Evolutionary conservation across 2,797 vertebrate species (phyloP).

Genomic region (Acrossocheilus wenchowensis): DNA sequence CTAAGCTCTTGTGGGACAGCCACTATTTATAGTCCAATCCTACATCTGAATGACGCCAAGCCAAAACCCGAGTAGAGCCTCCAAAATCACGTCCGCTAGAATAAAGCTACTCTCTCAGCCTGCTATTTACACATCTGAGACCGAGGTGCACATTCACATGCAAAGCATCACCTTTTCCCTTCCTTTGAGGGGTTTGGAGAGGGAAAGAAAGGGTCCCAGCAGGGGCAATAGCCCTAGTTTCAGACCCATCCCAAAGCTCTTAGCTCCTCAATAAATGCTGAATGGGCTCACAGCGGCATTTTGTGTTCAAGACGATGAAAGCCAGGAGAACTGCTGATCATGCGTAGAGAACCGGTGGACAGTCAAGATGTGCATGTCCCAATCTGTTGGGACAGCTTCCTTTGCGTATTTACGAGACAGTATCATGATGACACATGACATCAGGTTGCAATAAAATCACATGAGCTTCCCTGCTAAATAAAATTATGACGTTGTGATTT

Average conservation of each 20-base stretch:
- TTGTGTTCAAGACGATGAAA: slow-evolving; percentile 28
- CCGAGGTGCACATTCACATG: slow-evolving; percentile 43
- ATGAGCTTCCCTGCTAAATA: slow-evolving; percentile 7
- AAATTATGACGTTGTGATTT: slow-evolving; percentile 39
- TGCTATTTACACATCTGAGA: slow-evolving; percentile 39
- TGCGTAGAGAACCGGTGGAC: neutral
- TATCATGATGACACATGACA: slow-evolving; percentile 36
- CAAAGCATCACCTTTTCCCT: slow-evolving; percentile 42
- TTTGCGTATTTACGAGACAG: slow-evolving; percentile 17
- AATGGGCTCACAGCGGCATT: slow-evolving; percentile 31
- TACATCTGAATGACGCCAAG: slow-evolving; percentile 38
- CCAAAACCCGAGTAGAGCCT: slow-evolving; percentile 22
- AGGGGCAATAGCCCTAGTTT: slow-evolving; percentile 25
- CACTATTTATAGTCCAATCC: slow-evolving; percentile 49
- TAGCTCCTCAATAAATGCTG: slow-evolving; percentile 27
- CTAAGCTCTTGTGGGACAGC: slow-evolving; percentile 26
- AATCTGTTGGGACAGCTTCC: neutral
- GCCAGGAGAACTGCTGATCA: slow-evolving; percentile 9
- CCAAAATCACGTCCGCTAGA: slow-evolving; percentile 48
- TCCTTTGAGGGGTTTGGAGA: slow-evolving; percentile 35
- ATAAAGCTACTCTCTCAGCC: slow-evolving; percentile 17
- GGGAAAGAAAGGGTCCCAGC: slow-evolving; percentile 34
- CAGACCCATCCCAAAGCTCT: slow-evolving; percentile 22
- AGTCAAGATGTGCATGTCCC: neutral
- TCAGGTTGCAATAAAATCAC: slow-evolving; percentile 33